Base-by-base conservation (phyloP, 2,113 vertebrate species). In the Hemicordylus capensis region DNA sequence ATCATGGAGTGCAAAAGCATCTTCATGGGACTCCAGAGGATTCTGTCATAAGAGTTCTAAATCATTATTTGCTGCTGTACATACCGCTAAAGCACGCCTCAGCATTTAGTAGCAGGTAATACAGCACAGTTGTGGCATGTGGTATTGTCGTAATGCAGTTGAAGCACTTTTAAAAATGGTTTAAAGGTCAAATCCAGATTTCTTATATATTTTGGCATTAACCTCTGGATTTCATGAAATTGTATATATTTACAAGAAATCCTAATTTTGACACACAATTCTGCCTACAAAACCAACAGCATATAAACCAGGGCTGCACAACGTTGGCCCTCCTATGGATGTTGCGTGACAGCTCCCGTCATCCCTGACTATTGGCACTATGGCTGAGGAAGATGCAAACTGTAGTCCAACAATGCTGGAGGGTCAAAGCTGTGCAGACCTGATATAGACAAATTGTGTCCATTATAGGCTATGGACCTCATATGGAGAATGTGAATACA, bases 1-100 rank as follows among this genome's bases (percentile, higher is more conserved):
- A 80, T 92, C 72, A 28, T 19, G 81, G 39, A 58, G 91, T 2
- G 17, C 26, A 67, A 1, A 67, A 58, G 22, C 7, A 84, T 69
- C 3, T n/a, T 84, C 5, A 3, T 0, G 0, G 86, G 82, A 61
- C 31, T 85, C 39, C 0, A 67, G 42, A 77, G 5, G 51, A 75
- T 58, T 81, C 2, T 58, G 77, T 0, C 11, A 5, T 0, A 74
- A 1, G 1, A 34, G 77, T 76, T 87, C 12, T 82, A 20, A 87
- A 77, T 83, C 42, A 6, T 28, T 80, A 58, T 59, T 51, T 81
- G 4, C 56, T 87, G 31, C 80, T 84, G 11, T 24, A 42, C 28
- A n/a, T 74, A 67, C 20, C 11, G 14, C 37, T 39, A 15, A 26
- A 46, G 66, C 4, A 75, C 48, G 54, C 78, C 78, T 34, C 63